Conservation (phyloP, 2,113 vertebrate genomes). For the Regulus satrapa region DNA sequence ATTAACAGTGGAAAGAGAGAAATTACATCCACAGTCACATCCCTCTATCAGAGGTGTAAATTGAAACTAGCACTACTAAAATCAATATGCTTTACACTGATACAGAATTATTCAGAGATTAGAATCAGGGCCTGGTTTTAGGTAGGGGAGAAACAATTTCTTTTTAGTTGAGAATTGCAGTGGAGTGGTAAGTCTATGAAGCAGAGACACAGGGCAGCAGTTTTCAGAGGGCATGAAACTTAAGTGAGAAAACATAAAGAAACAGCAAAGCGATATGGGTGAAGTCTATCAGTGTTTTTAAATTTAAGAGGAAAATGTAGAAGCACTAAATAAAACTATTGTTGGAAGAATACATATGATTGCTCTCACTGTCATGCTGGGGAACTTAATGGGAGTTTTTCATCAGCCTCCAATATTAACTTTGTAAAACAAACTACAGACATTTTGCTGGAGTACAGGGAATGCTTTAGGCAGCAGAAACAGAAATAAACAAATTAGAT, state of each 20-base stretch:
- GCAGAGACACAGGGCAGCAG: background rate
- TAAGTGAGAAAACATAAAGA: background rate
- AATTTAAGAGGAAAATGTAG: background rate
- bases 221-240: background rate
- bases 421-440: background rate
- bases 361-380: background rate
- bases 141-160: background rate
- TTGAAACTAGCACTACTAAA: background rate
- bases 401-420: background rate
- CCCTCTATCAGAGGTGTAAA: background rate
- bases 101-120: background rate
- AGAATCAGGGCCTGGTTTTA: background rate
- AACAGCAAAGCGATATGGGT: background rate
- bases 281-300: background rate
- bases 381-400: background rate
- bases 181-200: background rate
- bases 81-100: background rate
- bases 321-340: background rate
- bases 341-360: background rate
- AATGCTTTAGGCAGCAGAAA: background rate
- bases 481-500: background rate
- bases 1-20: background rate
- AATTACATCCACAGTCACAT: background rate
- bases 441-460: background rate
- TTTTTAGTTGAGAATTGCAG: background rate